phyloP scores from a whole-genome alignment of 1,140 invertebrate genomes.

The Calosoma granatense region DNA sequence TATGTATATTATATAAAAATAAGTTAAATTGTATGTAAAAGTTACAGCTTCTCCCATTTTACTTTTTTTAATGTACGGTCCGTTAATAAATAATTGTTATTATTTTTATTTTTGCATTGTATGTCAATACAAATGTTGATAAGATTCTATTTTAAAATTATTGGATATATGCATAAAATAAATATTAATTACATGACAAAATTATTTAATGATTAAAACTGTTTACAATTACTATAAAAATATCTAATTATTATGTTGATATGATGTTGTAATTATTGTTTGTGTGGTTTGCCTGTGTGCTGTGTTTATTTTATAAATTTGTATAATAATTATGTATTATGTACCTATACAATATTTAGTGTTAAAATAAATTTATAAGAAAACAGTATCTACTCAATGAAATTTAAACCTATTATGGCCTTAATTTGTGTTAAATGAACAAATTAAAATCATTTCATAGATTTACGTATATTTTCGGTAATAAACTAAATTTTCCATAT shows the following conservation, averaged over 20 bases:
- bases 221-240: background rate
- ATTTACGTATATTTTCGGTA: no score
- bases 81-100: background rate
- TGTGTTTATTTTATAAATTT: conserved; percentile 11
- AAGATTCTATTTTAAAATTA: background rate
- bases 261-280: conserved; percentile 14
- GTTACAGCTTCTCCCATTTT: background rate
- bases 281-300: conserved; percentile 3
- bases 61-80: background rate
- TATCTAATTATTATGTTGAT: conserved; percentile 15
- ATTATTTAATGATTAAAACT: no score
- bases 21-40: background rate
- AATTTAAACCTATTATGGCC: no score
- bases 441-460: no score
- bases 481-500: no score
- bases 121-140: background rate
- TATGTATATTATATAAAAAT: background rate
- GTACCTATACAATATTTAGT: background rate
- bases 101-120: background rate
- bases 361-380: no score
- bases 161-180: conserved; percentile 7
- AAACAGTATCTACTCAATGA: no score
- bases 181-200: conserved; percentile 15
- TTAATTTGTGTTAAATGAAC: no score
- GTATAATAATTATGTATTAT: conserved; percentile 2